Evolutionary conservation across 2,888 invertebrate species (phyloP).

Genomic region (Apantesis nais): DNA sequence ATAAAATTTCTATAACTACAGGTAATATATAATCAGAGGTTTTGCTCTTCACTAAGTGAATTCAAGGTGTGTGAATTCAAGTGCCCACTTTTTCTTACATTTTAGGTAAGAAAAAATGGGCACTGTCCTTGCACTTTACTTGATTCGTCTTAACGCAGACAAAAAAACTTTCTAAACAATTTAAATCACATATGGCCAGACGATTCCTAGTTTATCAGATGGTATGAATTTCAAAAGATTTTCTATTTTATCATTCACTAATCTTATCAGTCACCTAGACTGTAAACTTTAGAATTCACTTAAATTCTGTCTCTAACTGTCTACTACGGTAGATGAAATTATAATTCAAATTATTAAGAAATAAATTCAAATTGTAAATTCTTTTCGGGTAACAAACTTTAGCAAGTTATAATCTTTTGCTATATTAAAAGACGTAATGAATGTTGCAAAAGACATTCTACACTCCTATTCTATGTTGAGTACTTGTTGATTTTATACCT

Average conservation of each 20-base stretch:
- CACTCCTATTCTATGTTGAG: slow-evolving; percentile 20
- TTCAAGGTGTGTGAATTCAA: too few relatives aligned
- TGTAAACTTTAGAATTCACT: not conserved
- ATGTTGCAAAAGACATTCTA: slow-evolving; percentile 25
- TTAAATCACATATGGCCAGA: too few relatives aligned
- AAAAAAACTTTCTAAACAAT: too few relatives aligned
- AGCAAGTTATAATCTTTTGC: slow-evolving; percentile 14
- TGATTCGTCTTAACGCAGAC: too few relatives aligned
- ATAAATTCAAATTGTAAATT: slow-evolving; percentile 17
- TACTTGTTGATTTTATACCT: slow-evolving; percentile 16
- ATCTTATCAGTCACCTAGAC: not conserved
- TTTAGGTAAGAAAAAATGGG: too few relatives aligned
- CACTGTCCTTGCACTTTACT: too few relatives aligned
- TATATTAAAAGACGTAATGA: slow-evolving; percentile 27
- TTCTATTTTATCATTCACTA: not conserved
- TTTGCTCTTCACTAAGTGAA: too few relatives aligned
- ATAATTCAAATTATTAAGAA: slow-evolving; percentile 13
- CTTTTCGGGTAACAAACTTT: slow-evolving; percentile 11
- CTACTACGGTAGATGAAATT: slow-evolving; percentile 11
- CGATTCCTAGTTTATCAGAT: not conserved
- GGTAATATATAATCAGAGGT: too few relatives aligned
- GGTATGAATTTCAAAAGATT: not conserved
- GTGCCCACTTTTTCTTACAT: too few relatives aligned
- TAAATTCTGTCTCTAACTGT: not conserved
- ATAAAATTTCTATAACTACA: too few relatives aligned